Evolutionary conservation across 2,113 vertebrate species (phyloP), one percentile per base, ranked within the genome.

Genomic region (Sturnira hondurensis): DNA sequence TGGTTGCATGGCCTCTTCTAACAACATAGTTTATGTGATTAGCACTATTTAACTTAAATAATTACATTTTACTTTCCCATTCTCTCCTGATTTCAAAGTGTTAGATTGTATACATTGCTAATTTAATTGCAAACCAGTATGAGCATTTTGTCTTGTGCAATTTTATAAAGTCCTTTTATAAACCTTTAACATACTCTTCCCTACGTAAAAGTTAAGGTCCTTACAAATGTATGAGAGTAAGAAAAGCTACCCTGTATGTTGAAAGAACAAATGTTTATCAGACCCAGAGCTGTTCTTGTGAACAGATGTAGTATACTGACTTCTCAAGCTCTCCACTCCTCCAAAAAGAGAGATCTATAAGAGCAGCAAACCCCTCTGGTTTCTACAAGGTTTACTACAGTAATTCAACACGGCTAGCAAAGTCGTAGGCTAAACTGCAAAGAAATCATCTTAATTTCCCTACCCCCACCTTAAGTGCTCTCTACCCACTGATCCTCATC

Each of bases 81-180:
- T 97, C 95, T 96, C 50, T 97, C 94, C 95, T 97, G 97, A 97
- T 97, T 97, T 97, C 81, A 61, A 93, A 94, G 92, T 93, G 91
- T 96, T 97, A 96, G 56, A 82, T 82, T 73, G 68, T 94, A 77
- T 28, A 91, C 74, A 54, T 71, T 97, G 83, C 77, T 98, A 97
- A 97, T 93, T 96, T 97, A 97, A 96, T 58, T 94, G 86, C 77
- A 56, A 97, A 97, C 89, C 89, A 91, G 70, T 97, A 93, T 28
- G 41, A 98, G 50, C 78, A 61, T 58, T 92, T 97, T 86, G 88
- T 89, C 83, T 97, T 92, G 74, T 20, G 96, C 76, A 71, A 76
- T 86, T 97, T 97, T 77, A 94, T 86, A 97, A 97, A 94, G 88
- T 83, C 70, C 70, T 68, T 97, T 94, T 89, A 96, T 54, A 83